These are phyloP conservation scores for Platorchestia sp. DNA, from an alignment of 1,140 invertebrate genomes.

Conservation along the genomic window DNA sequence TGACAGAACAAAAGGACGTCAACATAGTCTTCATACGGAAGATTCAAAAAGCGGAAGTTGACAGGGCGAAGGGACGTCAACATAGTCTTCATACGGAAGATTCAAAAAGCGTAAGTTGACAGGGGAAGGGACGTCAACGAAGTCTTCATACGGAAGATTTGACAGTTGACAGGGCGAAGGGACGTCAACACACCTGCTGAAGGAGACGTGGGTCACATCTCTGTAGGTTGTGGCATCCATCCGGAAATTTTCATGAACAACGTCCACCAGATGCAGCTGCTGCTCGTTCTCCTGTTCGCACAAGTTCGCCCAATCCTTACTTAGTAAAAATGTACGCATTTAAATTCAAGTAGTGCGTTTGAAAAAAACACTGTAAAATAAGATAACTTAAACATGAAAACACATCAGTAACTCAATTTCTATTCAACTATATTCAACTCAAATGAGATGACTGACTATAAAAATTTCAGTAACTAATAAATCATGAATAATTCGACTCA, in stretches of 20 bases:
- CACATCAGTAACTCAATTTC: too few species aligned
- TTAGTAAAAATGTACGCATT: too few species aligned
- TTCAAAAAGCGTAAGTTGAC: too few species aligned
- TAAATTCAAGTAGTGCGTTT: too few species aligned
- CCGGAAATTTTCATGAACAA: constrained; percentile 40
- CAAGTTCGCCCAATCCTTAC: too few species aligned
- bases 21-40: background rate
- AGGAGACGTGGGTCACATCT: constrained; percentile 1
- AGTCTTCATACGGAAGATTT: background rate
- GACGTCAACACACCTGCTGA: background rate
- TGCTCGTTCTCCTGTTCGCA: background rate
- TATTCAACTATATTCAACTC: too few species aligned
- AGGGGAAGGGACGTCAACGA: too few species aligned
- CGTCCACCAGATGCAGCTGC: constrained; percentile 28
- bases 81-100: too few species aligned
- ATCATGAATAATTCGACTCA: background rate
- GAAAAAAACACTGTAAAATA: too few species aligned
- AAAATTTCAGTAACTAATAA: background rate
- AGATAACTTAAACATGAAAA: too few species aligned
- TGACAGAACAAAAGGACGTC: too few species aligned
- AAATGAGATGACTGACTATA: background rate
- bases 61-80: too few species aligned
- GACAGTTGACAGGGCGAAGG: background rate
- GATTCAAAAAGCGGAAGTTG: background rate
- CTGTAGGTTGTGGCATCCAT: constrained; percentile 25